Conservation (phyloP, 2,797 vertebrate species). For the Ptychadena robeensis region DNA sequence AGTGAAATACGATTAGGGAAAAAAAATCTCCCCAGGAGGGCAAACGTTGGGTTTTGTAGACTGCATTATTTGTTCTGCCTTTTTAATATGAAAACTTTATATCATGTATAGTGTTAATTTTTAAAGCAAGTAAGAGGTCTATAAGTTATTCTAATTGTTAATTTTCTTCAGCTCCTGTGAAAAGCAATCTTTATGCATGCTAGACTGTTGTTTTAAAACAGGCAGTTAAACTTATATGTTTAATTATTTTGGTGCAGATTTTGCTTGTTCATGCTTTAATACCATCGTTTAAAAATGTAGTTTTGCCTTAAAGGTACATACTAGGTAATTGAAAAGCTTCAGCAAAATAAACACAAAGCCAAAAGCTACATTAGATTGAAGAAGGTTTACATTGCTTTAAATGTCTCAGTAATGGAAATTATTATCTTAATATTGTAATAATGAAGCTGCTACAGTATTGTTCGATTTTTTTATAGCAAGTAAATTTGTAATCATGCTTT, state of each 20-base stretch:
- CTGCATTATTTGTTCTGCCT: not conserved
- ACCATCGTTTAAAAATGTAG: not conserved
- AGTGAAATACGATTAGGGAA: slow-evolving; percentile 14
- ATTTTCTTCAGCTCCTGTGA: not conserved
- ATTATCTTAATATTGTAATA: not conserved
- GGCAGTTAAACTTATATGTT: not conserved
- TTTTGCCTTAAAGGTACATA: not conserved
- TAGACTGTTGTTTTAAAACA: not conserved
- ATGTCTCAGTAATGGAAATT: not conserved
- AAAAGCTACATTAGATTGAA: not conserved
- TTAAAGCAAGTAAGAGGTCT: not conserved
- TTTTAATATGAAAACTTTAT: not conserved
- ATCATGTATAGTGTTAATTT: not conserved
- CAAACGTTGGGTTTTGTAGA: not conserved
- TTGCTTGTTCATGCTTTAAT: not conserved
- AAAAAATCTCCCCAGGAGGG: not conserved
- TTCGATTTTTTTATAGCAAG: not conserved
- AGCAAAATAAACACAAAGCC: not conserved
- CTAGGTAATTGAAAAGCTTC: not conserved
- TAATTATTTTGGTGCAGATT: not conserved
- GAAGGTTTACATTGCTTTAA: not conserved
- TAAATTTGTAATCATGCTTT: not conserved
- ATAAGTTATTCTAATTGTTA: not conserved
- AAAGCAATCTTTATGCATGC: not conserved
- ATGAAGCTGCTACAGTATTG: not conserved